Percentiles rank a stretch among this genome's conserved stretches.
phyloP scores from a whole-genome alignment of 2,797 vertebrate species.

The Lepidocolaptes lacrymiger region DNA sequence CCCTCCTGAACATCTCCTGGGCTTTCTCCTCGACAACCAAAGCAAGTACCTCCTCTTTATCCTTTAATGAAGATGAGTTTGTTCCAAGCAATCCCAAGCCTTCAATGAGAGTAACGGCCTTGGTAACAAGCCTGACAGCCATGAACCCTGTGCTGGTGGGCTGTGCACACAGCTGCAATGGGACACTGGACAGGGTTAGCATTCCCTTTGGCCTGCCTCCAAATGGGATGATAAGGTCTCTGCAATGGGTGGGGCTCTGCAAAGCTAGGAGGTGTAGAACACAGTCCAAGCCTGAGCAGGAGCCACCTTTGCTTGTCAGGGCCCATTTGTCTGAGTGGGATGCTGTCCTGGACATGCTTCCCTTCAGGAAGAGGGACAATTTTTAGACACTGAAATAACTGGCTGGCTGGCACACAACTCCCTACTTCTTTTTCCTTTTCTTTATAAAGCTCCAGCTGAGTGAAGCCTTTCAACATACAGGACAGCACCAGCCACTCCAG shows the following conservation, averaged over 20 bases:
- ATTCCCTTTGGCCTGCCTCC: not conserved
- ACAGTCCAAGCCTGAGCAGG: not conserved
- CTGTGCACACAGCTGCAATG: not conserved
- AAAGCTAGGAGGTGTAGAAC: not conserved
- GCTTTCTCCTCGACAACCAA: not conserved
- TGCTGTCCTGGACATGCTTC: rapidly evolving
- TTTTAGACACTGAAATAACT: not conserved
- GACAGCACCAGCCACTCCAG: not conserved
- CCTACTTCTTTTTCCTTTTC: not conserved
- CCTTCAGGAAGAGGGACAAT: not conserved
- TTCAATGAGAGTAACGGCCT: not conserved
- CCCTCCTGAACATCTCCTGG: not conserved
- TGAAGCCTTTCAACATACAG: not conserved
- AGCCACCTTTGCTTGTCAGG: not conserved
- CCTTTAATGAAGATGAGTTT: not conserved
- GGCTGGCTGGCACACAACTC: not conserved
- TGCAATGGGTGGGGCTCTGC: not conserved
- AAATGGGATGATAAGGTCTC: not conserved
- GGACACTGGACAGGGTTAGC: not conserved
- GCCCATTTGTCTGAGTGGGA: not conserved
- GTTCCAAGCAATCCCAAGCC: not conserved
- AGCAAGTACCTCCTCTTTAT: not conserved
- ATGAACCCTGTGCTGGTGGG: not conserved
- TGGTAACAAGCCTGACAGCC: not conserved
- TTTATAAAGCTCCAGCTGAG: not conserved